These are phyloP conservation scores for Botia kubotai DNA, from an alignment of 2,797 vertebrate genomes.

Conservation along the genomic window DNA sequence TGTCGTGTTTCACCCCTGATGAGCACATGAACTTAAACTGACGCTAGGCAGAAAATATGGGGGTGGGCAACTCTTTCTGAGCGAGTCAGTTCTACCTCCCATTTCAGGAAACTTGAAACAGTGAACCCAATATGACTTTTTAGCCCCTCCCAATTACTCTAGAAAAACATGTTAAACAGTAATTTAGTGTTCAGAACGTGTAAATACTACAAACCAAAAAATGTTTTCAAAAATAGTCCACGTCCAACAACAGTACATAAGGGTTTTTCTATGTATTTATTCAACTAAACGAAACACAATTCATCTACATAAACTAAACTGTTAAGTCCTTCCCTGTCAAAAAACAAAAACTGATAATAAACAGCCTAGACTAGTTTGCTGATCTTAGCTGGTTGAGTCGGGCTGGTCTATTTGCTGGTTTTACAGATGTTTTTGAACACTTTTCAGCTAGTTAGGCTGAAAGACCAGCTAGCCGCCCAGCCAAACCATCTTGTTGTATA, in stretches of 20 bases:
- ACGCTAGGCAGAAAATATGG: background rate
- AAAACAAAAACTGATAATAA: too few species aligned
- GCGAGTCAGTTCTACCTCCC: background rate
- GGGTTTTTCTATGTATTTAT: background rate
- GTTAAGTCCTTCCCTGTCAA: too few species aligned
- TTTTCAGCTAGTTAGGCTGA: too few species aligned
- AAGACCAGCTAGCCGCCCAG: too few species aligned
- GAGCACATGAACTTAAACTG: background rate
- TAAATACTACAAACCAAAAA: background rate
- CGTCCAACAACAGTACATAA: background rate
- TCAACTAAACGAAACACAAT: too few species aligned
- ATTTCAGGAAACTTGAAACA: background rate
- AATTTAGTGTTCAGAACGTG: background rate
- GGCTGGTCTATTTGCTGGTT: too few species aligned
- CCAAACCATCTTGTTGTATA: too few species aligned
- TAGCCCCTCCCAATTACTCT: background rate
- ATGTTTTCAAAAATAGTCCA: background rate
- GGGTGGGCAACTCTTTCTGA: background rate
- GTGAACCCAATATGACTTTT: background rate
- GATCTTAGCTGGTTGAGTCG: too few species aligned
- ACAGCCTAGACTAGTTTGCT: too few species aligned
- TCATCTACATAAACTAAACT: too few species aligned
- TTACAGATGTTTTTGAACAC: too few species aligned
- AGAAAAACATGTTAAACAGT: background rate
- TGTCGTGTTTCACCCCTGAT: constrained; percentile 21